Conservation (phyloP, 2,113 vertebrate species). For the Sakesphorus luctuosus region DNA sequence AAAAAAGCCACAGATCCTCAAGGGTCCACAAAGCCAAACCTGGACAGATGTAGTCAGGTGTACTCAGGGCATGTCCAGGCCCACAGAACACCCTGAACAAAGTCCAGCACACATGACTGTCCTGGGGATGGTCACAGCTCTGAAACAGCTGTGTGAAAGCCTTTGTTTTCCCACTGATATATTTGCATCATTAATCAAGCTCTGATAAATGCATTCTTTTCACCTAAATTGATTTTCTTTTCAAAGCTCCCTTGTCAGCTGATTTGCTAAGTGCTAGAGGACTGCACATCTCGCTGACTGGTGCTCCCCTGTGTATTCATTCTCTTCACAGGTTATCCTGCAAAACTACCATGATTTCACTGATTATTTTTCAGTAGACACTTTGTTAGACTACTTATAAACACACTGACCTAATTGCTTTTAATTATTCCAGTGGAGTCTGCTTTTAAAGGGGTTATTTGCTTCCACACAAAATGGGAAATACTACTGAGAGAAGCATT, state of each 20-base stretch:
- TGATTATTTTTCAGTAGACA: slow-evolving; percentile 68
- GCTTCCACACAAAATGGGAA: slow-evolving; percentile 29
- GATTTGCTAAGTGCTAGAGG: slow-evolving; percentile 73
- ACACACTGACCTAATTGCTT: slow-evolving; percentile 63
- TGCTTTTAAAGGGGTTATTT: slow-evolving; percentile 48
- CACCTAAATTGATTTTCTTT: slow-evolving; percentile 74
- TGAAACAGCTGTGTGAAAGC: not conserved
- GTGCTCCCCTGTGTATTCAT: not conserved
- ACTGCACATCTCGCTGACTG: slow-evolving; percentile 48
- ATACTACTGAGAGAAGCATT: slow-evolving; percentile 4
- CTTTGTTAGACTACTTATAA: slow-evolving; percentile 65
- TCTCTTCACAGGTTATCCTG: slow-evolving; percentile 41
- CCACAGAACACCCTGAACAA: not conserved
- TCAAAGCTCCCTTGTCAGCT: slow-evolving; percentile 62
- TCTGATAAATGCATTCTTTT: slow-evolving; percentile 67
- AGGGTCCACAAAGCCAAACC: not conserved
- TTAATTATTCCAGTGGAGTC: slow-evolving; percentile 67
- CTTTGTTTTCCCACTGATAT: slow-evolving; percentile 27
- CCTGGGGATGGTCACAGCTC: slow-evolving; percentile 16
- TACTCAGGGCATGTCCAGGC: rapidly evolving
- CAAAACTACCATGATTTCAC: slow-evolving; percentile 61
- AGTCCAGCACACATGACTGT: slow-evolving; percentile 50
- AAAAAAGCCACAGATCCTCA: rapidly evolving
- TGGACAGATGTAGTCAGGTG: too few relatives aligned
- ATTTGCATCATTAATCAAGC: slow-evolving; percentile 54